Conservation (phyloP, 1,140 invertebrate genomes). For the Drosophila subpulchrella region DNA sequence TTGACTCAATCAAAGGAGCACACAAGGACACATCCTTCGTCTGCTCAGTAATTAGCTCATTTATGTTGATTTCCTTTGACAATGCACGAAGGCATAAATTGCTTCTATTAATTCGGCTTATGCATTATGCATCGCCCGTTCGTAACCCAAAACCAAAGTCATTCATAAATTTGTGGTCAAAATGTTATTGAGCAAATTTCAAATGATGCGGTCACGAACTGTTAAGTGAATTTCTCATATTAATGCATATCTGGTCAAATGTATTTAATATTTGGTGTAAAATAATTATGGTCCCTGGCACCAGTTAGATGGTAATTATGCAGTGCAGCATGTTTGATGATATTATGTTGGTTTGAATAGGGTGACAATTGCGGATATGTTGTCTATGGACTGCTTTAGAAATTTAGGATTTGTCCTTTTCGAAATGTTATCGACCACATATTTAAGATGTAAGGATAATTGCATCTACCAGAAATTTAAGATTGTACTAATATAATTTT, state of each 20-base stretch:
- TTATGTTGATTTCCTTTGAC: conserved; percentile 80
- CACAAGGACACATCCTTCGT: conserved; percentile 1
- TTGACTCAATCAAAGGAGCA: conserved; percentile 64
- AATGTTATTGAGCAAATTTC: conserved; percentile 65
- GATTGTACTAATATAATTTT: no score
- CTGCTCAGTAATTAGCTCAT: conserved; percentile 71
- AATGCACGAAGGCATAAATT: conserved; percentile 67
- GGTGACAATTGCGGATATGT: not conserved
- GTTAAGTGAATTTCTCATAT: conserved; percentile 50
- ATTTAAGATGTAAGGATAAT: no score
- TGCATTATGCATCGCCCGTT: conserved; percentile 62
- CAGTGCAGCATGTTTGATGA: not conserved
- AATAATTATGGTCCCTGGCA: conserved; percentile 18
- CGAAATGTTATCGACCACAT: no score
- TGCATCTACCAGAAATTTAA: no score
- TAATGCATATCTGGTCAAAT: conserved; percentile 11
- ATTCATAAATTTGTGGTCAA: conserved; percentile 75
- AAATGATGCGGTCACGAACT: conserved; percentile 64
- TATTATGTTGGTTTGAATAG: not conserved
- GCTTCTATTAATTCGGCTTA: conserved; percentile 73
- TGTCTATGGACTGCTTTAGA: not conserved
- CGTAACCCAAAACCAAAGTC: conserved; percentile 56
- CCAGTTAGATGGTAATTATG: not conserved
- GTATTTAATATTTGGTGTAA: conserved; percentile 17
- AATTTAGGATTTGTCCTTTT: not conserved